These are phyloP conservation scores for Gasterosteus nipponicus DNA, from an alignment of 2,113 vertebrate species.

Conservation along the genomic window DNA sequence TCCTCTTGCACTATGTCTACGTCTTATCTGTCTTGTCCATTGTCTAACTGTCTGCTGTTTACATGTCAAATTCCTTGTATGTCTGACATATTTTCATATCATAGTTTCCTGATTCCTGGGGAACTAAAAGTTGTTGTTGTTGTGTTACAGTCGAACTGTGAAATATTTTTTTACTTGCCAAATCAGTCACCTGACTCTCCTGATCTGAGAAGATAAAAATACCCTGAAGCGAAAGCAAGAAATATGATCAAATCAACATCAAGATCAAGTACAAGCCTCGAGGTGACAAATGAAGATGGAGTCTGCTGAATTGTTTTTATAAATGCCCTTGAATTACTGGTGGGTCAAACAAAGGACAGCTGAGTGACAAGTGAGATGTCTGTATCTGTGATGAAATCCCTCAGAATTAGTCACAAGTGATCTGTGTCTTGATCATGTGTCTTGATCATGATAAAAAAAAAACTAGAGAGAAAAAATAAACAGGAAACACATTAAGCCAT, in stretches of 20 bases:
- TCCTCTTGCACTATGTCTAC: too few species aligned
- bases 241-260: too few species aligned
- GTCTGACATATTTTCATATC: too few species aligned
- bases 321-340: neutral
- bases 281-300: neutral
- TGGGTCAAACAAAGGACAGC: neutral
- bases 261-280: neutral
- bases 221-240: neutral
- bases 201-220: neutral
- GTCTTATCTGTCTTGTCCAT: too few species aligned
- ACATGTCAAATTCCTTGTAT: too few species aligned
- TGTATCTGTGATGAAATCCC: neutral
- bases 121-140: neutral
- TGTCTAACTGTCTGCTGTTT: too few species aligned
- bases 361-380: neutral
- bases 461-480: neutral
- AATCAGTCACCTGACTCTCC: neutral
- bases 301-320: neutral
- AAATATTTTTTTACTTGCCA: neutral
- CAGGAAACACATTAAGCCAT: neutral
- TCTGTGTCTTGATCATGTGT: neutral
- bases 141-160: neutral
- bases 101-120: too few species aligned
- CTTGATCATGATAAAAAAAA: neutral
- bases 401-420: neutral